These are phyloP conservation scores for Apis cerana DNA, from an alignment of 1,140 invertebrate species.

Conservation along the genomic window DNA sequence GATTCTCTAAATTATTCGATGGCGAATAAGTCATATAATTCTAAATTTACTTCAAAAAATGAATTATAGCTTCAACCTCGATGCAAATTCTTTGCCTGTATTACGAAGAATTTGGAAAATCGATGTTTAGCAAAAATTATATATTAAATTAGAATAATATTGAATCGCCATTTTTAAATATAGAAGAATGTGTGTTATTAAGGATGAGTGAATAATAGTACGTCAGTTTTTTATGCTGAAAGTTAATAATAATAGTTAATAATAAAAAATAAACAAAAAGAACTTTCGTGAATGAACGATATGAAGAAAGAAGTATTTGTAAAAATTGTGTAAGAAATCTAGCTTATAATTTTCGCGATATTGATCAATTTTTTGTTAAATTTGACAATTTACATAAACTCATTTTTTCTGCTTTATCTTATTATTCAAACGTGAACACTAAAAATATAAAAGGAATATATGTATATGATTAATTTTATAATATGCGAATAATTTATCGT, in stretches of 20 bases:
- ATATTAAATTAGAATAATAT: not conserved
- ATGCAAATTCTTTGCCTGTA: not conserved
- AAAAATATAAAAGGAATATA: not conserved
- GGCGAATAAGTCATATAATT: not conserved
- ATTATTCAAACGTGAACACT: not conserved
- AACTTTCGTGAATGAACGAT: not conserved
- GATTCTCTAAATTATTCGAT: constrained; percentile 41
- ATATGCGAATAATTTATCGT: not conserved
- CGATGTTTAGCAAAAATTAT: not conserved
- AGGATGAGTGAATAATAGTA: not conserved
- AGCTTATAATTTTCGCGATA: not conserved
- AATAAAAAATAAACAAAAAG: not conserved
- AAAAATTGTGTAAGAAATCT: not conserved
- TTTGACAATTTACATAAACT: not conserved
- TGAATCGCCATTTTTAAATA: not conserved
- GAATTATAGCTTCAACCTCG: not conserved
- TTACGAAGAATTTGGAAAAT: not conserved
- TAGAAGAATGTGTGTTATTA: not conserved
- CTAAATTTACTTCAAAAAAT: no score
- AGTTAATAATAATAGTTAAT: not conserved
- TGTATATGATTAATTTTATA: not conserved
- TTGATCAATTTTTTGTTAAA: not conserved
- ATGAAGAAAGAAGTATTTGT: not conserved
- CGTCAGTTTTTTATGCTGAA: constrained; percentile 18
- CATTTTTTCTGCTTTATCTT: not conserved